These are phyloP conservation scores for Dichetophora obliterata DNA, from an alignment of 2,888 invertebrate genomes.

Conservation along the genomic window DNA sequence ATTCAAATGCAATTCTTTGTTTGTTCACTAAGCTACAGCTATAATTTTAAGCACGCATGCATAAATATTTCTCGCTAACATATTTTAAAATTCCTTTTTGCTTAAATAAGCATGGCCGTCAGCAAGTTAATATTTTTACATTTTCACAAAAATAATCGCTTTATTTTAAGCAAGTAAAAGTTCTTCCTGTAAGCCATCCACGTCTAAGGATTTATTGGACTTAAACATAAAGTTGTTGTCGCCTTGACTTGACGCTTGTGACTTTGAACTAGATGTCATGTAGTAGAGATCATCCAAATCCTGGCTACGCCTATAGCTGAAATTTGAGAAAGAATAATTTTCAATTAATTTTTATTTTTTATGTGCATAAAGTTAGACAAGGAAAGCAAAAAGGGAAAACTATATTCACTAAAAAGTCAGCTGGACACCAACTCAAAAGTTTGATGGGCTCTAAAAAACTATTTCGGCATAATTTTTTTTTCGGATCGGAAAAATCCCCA, in stretches of 20 bases:
- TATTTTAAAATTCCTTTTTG: not conserved
- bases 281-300: slow-evolving; percentile 73
- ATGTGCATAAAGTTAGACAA: too few species aligned
- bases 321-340: not conserved
- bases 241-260: slow-evolving; percentile 64
- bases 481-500: too few species aligned
- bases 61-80: slow-evolving; percentile 36
- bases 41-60: slow-evolving; percentile 6
- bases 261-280: slow-evolving; percentile 68
- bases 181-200: slow-evolving; percentile 58
- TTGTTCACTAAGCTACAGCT: not conserved
- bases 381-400: too few species aligned
- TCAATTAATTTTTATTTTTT: too few species aligned
- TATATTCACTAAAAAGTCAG: too few species aligned
- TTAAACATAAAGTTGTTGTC: slow-evolving; percentile 60
- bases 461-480: too few species aligned
- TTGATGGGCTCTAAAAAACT: too few species aligned
- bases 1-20: slow-evolving; percentile 13
- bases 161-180: slow-evolving; percentile 59
- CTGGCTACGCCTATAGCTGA: slow-evolving; percentile 71
- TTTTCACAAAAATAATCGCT: not conserved
- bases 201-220: slow-evolving; percentile 63
- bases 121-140: not conserved
- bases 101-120: not conserved
- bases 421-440: too few species aligned